Base-by-base conservation (phyloP, 2,888 invertebrate genomes). In the Megastigmus dorsalis region DNA sequence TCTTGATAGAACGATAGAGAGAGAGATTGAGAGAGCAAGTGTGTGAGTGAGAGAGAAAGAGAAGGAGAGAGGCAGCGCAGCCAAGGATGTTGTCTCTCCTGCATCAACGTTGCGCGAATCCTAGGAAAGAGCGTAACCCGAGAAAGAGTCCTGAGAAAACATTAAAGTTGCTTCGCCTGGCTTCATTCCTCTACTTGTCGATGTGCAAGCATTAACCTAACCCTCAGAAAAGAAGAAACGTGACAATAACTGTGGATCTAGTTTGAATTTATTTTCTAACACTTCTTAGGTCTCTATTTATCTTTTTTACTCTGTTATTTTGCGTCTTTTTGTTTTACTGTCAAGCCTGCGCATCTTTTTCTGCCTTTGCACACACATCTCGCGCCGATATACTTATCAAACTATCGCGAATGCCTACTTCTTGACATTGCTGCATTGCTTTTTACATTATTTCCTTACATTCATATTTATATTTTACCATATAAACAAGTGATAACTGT, bases 151-250 rank as follows among this genome's bases (percentile, higher is more conserved):
- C 28, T 62, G 41, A 57, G 13, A 57, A 52, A 50, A n/a, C n/a
- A n/a, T n/a, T n/a, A n/a, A n/a, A n/a, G 33, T 69, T 60, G 76
- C 76, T 76, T 76, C 76, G 76, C 76, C 69, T 76, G 76, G 76
- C 76, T 76, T 75, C 69, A 68, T 68, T 57, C 52, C 67, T 67
- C 59, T 55, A 52, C 52, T 20, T 72, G 63, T 76, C 59, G 50
- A 54, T 67, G 68, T 76, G 76, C 65, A 69, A 76, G 59, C 57
- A 55, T 75, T 38, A 59, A 2, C 45, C 41, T 48, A 68, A n/a
- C 28, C 52, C 57, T 38, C 60, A 48, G 55, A 62, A 48, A 30
- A 66, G 68, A 74, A 57, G 68, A 57, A 60, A 59, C 41, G 38
- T 60, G 60, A 54, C 60, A 60, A 66, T 75, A 66, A 70, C 45